phyloP scores from a whole-genome alignment of 2,888 invertebrate species.

The Mythimna lalbum region DNA sequence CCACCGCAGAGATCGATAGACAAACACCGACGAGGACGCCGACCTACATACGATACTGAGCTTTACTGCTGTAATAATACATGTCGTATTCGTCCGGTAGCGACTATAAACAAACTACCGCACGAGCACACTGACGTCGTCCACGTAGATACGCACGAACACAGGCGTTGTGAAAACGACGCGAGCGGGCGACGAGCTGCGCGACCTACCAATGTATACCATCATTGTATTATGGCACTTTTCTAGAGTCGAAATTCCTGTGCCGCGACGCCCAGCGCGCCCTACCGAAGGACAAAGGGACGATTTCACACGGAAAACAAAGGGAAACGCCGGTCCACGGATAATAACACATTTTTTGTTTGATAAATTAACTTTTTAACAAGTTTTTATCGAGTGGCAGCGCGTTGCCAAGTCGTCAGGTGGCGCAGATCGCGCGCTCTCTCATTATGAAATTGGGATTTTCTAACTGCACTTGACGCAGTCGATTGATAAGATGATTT shows the following conservation, averaged over 20 bases:
- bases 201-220: constrained; percentile 84
- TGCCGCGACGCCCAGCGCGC: constrained; percentile 85
- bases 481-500: constrained; percentile 73
- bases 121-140: constrained; percentile 84
- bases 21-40: constrained; percentile 90
- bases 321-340: constrained; percentile 84
- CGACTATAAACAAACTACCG: constrained; percentile 91
- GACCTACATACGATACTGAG: constrained; percentile 86
- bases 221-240: constrained; percentile 86
- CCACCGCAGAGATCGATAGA: constrained; percentile 92
- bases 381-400: constrained; percentile 75
- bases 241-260: constrained; percentile 90
- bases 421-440: constrained; percentile 79
- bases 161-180: constrained; percentile 84
- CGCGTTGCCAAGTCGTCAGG: constrained; percentile 84
- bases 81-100: constrained; percentile 80
- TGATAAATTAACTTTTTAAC: constrained; percentile 76
- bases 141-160: constrained; percentile 83
- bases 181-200: constrained; percentile 83
- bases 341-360: constrained; percentile 79
- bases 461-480: constrained; percentile 74
- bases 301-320: constrained; percentile 88
- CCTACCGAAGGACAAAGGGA: constrained; percentile 88
- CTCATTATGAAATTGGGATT: constrained; percentile 83
- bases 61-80: constrained; percentile 80